phyloP scores from a whole-genome alignment of 2,888 invertebrate genomes.

The Orthosia gracilis region DNA sequence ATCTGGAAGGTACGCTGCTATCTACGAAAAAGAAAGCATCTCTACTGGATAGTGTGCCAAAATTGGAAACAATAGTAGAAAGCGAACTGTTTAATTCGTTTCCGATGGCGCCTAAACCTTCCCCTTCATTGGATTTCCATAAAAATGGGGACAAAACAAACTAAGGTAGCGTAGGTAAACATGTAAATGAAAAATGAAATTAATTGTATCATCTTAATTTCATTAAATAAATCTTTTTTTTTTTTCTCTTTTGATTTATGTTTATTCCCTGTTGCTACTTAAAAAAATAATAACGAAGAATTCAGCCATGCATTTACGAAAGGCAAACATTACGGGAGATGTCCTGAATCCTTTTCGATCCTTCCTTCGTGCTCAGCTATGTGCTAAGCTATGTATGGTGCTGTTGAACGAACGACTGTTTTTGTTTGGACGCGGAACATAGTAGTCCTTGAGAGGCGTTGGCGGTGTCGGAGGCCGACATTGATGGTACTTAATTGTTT shows the following conservation, averaged over 20 bases:
- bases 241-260: slow-evolving; percentile 34
- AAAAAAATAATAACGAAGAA: not conserved
- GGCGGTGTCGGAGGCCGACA: not conserved
- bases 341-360: not conserved
- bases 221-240: slow-evolving; percentile 27
- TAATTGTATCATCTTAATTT: slow-evolving; percentile 41
- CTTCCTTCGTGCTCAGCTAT: not conserved
- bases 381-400: not conserved
- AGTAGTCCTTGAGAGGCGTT: not conserved
- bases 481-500: too few species aligned
- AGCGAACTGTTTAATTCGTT: slow-evolving; percentile 72
- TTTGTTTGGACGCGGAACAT: not conserved
- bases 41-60: slow-evolving; percentile 76
- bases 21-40: slow-evolving; percentile 77
- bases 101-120: slow-evolving; percentile 56
- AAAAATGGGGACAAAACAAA: slow-evolving; percentile 51
- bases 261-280: not conserved
- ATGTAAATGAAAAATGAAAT: slow-evolving; percentile 48
- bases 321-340: not conserved
- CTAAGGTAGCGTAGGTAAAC: slow-evolving; percentile 15
- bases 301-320: not conserved
- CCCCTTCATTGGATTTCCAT: slow-evolving; percentile 32
- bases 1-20: slow-evolving; percentile 69
- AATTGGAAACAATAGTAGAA: slow-evolving; percentile 82
- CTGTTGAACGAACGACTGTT: not conserved